Evolutionary conservation across 2,888 invertebrate genomes (phyloP).

Genomic region (Ischnus inquisitorius): DNA sequence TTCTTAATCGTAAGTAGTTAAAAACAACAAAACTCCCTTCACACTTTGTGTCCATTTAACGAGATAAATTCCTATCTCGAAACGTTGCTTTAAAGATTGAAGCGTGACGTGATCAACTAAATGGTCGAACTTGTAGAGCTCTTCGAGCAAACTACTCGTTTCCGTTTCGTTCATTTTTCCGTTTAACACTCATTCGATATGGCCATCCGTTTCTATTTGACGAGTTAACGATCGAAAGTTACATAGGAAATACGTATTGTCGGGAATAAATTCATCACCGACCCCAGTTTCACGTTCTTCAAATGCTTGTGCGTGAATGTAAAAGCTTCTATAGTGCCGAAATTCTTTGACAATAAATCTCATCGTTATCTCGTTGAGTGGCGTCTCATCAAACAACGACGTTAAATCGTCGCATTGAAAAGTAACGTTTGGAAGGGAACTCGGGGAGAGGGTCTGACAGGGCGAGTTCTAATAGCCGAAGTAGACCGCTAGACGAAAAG

Average conservation of each 20-base stretch:
- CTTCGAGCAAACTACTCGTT: too few relatives aligned
- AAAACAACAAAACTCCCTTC: not conserved
- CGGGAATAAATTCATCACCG: too few relatives aligned
- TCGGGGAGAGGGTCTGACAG: slow-evolving; percentile 2
- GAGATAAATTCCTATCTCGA: not conserved
- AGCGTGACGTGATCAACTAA: not conserved
- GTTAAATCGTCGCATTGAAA: not conserved
- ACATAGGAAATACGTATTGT: too few relatives aligned
- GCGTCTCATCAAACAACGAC: not conserved
- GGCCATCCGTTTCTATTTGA: too few relatives aligned
- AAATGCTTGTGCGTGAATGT: too few relatives aligned
- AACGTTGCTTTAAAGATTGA: not conserved
- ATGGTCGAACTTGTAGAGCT: too few relatives aligned
- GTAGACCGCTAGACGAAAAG: slow-evolving; percentile 82
- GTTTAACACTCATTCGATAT: too few relatives aligned
- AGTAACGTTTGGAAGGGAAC: slow-evolving; percentile 1
- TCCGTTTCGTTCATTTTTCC: too few relatives aligned
- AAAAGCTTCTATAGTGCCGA: not conserved
- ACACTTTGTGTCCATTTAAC: not conserved
- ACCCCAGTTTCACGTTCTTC: too few relatives aligned
- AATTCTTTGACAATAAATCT: not conserved
- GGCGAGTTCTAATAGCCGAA: slow-evolving; percentile 69
- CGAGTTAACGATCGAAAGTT: too few relatives aligned
- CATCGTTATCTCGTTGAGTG: not conserved
- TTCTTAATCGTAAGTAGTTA: slow-evolving; percentile 35